Evolutionary conservation across 2,888 invertebrate genomes (phyloP).

Genomic region (Brassicogethes aeneus): DNA sequence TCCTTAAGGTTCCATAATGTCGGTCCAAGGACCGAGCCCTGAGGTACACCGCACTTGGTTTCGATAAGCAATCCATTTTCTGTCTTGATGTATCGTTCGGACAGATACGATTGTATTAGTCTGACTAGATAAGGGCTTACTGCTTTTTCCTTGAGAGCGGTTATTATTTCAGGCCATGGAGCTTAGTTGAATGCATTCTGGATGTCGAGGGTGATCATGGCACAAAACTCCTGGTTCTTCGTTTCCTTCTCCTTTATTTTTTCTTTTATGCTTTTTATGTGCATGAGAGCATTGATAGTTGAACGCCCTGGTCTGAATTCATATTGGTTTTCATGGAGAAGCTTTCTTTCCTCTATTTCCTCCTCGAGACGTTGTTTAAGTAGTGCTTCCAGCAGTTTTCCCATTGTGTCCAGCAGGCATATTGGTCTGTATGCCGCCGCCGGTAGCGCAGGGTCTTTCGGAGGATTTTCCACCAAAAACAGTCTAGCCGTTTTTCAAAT

Average conservation of each 20-base stretch:
- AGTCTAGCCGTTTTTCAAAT: not conserved
- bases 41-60: conserved; percentile 5
- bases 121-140: conserved; percentile 5
- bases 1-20: conserved; percentile 12
- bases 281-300: conserved; percentile 1
- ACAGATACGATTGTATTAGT: conserved; percentile 7
- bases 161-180: conserved; percentile 8
- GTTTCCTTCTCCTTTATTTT: not conserved
- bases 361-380: conserved; percentile 5
- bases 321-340: conserved; percentile 5
- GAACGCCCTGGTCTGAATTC: conserved; percentile 9
- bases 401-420: conserved; percentile 7
- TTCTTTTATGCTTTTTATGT: not conserved
- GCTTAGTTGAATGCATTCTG: conserved; percentile 15
- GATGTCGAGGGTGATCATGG: conserved; percentile 10
- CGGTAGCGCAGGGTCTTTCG: not conserved
- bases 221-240: conserved; percentile 6
- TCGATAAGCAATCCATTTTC: not conserved
- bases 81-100: conserved; percentile 3
- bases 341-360: conserved; percentile 5
- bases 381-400: conserved; percentile 7
- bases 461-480: not conserved
- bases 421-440: conserved; percentile 1
- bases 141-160: conserved; percentile 3
- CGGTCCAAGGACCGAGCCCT: conserved; percentile 11